Conservation (phyloP, 2,888 invertebrate genomes). For the Lobophora halterata region DNA sequence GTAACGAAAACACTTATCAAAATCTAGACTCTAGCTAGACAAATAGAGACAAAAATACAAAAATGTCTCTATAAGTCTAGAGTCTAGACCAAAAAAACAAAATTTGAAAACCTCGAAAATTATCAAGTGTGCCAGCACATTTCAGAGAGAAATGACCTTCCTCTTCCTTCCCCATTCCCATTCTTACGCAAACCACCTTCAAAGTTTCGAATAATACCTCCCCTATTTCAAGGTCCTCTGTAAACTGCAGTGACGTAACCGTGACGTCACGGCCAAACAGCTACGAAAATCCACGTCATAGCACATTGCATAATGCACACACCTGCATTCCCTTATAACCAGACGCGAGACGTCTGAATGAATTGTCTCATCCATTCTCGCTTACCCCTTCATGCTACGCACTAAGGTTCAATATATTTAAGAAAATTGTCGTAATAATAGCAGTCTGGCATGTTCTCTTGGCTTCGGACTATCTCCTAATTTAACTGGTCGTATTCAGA, state of each 20-base stretch:
- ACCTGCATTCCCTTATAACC: slow-evolving; percentile 38
- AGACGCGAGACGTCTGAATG: slow-evolving; percentile 36
- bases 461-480: slow-evolving; percentile 67
- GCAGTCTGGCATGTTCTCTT: slow-evolving; percentile 67
- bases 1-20: too few relatives aligned
- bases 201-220: neutral
- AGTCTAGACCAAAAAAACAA: too few relatives aligned
- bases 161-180: too few relatives aligned
- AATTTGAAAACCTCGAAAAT: too few relatives aligned
- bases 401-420: slow-evolving; percentile 47
- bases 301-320: slow-evolving; percentile 40
- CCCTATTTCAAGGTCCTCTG: slow-evolving; percentile 14
- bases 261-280: slow-evolving; percentile 29
- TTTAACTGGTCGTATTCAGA: slow-evolving; percentile 57
- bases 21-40: too few relatives aligned
- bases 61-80: too few relatives aligned
- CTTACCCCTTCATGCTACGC: slow-evolving; percentile 20
- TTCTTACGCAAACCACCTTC: neutral
- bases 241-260: slow-evolving; percentile 25
- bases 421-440: slow-evolving; percentile 55
- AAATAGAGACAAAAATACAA: too few relatives aligned
- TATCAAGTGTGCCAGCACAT: too few relatives aligned
- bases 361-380: slow-evolving; percentile 25
- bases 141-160: too few relatives aligned
- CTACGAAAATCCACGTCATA: slow-evolving; percentile 33